phyloP scores from a whole-genome alignment of 1,140 invertebrate species.

The Idris sp. region DNA sequence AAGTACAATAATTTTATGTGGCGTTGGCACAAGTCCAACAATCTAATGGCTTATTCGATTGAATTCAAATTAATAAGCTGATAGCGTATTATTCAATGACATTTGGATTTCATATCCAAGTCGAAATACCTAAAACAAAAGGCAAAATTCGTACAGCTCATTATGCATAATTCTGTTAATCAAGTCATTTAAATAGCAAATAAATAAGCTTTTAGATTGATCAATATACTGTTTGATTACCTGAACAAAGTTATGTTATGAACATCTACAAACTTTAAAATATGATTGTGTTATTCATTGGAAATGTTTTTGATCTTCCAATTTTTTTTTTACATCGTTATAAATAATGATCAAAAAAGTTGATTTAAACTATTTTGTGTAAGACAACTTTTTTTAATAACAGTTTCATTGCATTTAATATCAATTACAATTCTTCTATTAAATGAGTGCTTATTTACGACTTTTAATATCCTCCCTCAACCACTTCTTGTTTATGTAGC shows the following conservation, averaged over 20 bases:
- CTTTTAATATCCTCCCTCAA: constrained; percentile 26
- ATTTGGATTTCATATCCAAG: constrained; percentile 26
- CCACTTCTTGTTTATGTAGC: constrained; percentile 23
- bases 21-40: constrained; percentile 30
- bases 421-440: background rate
- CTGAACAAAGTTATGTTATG: too few relatives aligned
- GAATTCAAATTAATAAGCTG: constrained; percentile 54
- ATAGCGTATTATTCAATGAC: constrained; percentile 29
- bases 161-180: constrained; percentile 25
- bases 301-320: too few relatives aligned
- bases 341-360: too few relatives aligned
- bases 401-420: background rate
- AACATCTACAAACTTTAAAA: too few relatives aligned
- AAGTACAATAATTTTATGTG: constrained; percentile 44
- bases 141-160: constrained; percentile 1
- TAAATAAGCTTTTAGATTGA: background rate
- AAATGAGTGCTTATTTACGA: background rate
- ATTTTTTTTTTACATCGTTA: too few relatives aligned
- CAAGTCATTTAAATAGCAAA: background rate
- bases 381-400: too few relatives aligned
- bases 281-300: too few relatives aligned
- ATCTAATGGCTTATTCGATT: constrained; percentile 18
- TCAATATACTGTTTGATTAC: too few relatives aligned
- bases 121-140: constrained; percentile 19
- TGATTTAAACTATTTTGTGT: too few relatives aligned